A percentile compares a stretch with the other conserved stretches of the same genome.
phyloP scores from a whole-genome alignment of 1,140 invertebrate genomes.

The Drosophila nannoptera region DNA sequence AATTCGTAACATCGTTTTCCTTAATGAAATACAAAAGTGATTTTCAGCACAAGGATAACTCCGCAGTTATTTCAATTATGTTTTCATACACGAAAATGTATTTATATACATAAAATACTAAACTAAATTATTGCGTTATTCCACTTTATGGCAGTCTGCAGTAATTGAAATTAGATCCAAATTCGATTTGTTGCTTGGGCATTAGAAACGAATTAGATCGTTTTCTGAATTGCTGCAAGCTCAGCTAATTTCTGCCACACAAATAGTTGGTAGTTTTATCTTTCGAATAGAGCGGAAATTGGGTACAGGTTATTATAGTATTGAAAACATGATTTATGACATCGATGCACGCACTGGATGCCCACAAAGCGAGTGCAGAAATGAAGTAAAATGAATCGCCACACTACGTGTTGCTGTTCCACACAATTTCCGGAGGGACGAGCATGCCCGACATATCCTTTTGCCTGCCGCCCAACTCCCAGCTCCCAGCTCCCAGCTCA shows the following conservation, averaged over 20 bases:
- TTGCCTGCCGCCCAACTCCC: neutral
- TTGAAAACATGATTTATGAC: conserved; percentile 65
- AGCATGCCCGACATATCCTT: conserved; percentile 33
- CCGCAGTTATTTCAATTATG: no score
- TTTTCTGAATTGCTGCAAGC: neutral
- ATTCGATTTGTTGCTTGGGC: no score
- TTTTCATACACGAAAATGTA: no score
- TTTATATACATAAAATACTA: no score
- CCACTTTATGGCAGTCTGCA: no score
- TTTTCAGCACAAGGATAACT: no score
- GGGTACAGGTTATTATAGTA: conserved; percentile 45
- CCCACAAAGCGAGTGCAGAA: neutral
- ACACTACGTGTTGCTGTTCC: conserved; percentile 67
- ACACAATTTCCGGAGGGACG: conserved; percentile 67
- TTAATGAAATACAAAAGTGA: no score
- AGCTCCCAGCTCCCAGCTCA: conserved; percentile 42
- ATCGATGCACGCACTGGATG: conserved; percentile 47
- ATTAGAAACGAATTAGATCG: conserved; percentile 8
- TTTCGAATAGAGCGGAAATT: conserved; percentile 42
- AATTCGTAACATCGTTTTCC: no score
- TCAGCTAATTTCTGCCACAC: conserved; percentile 21
- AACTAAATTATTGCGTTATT: no score
- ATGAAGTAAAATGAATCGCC: conserved; percentile 61
- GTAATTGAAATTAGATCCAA: no score
- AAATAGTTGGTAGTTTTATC: conserved; percentile 51